Base-by-base conservation (phyloP, 2,113 vertebrate genomes). In the Hepsetus odoe region DNA sequence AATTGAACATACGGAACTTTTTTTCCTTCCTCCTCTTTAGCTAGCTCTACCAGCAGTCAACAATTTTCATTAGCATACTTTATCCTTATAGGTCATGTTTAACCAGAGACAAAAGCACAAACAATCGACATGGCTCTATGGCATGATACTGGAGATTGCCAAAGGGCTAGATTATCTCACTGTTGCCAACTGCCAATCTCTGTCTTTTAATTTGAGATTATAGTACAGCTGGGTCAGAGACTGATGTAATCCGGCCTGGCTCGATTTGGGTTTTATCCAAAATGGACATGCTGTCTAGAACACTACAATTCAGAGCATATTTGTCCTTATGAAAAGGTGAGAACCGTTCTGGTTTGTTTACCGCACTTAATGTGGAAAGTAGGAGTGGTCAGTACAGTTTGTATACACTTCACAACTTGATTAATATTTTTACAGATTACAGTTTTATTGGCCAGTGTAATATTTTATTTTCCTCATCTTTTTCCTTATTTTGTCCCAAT, bases 161-260 rank as follows among this genome's bases (percentile, higher is more conserved):
- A 44, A 20, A 8, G 64, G 55, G 32, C 46, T 61, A 44, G 79
- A 69, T 80, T 62, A 51, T 80, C 9, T 51, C 40, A 66, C 51
- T 24, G 11, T 14, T 67, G 26, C 35, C 9, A n/a, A 24, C 33
- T 20, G 12, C 33, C 79, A 59, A 53, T 69, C 72, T 70, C 64
- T 64, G 51, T 12, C 55, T 32, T 73, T 42, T 49, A 22, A 33
- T 67, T 75, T 61, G 55, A 32, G 72, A 59, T 74, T 75, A 69
- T 26, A 49, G n/a, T 49, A n/a, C 16, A 26, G 72, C 28, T 1
- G 9, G 65, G 42, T 68, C 62, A 74, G 53, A 5, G 4, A n/a
- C 44, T 38, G 46, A 4, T 59, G 56, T 58, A 68, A 76, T 76
- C 64, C 18, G 16, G n/a, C 40, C 20, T 53, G 49, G 66, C 8